Evolutionary conservation across 2,113 vertebrate genomes (phyloP), one percentile per base, ranked within the genome.

Genomic region (Cairina moschata): DNA sequence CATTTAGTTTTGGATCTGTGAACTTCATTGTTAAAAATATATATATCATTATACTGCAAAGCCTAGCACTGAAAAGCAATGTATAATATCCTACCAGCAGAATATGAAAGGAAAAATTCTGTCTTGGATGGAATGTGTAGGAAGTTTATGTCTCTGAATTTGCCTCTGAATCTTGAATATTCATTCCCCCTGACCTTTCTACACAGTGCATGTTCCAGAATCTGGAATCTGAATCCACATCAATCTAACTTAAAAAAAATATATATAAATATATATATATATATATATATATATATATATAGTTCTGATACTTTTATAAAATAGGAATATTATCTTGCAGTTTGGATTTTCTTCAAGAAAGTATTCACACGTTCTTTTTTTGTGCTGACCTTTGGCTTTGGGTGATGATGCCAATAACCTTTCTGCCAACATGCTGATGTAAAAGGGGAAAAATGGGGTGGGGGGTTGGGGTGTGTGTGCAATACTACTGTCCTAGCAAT

Each of bases 381-480:
- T 72, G 74, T 36, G 48, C n/a, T 94, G 93, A 93, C 89, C 92
- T 97, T 97, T 96, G 94, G 78, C 92, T 95, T 69, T 91, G 83
- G 74, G 79, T 65, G 63, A 52, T 55, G 50, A 86, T 97, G 86
- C 80, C 92, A 96, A 75, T 91, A 95, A 95, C 91, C 84, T 55
- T 90, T 88, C 88, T 96, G 95, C 95, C 96, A 97, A 95, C 44
- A 52, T 72, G 72, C 74, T 96, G 94, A 94, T 93, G 83, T 91
- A 95, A 97, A 97, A 93, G 10, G 65, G 68, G 93, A 88, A 95
- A 91, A 93, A 79, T 1, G 13, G 73, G n/a, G 6, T 8, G 13
- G 8, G 2, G 20, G 3, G 25, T 52, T 23, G 8, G 8, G 25
- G 28, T 12, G 31, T 21, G 42, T 55, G 82, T 78, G 40, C 69